Conservation (phyloP, 2,113 vertebrate genomes). For the Circaetus gallicus region DNA sequence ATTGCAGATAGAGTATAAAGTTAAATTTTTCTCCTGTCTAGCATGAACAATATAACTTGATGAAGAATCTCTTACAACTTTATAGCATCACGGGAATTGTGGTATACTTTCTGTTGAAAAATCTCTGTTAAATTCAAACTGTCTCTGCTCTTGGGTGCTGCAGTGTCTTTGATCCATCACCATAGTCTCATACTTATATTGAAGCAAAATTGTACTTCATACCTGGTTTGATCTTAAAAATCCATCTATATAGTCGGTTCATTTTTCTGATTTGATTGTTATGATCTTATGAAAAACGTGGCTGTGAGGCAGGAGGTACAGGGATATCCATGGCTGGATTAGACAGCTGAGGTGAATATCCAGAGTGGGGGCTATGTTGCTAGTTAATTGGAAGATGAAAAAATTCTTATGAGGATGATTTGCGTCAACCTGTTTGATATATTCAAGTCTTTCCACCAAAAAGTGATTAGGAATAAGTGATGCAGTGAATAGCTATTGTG, state of each 20-base stretch:
- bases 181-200: background rate
- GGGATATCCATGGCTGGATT: background rate
- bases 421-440: background rate
- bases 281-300: background rate
- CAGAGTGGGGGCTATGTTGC: background rate
- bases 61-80: background rate
- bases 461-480: background rate
- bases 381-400: background rate
- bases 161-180: background rate
- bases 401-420: background rate
- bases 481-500: background rate
- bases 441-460: background rate
- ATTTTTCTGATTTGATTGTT: slow-evolving; percentile 34
- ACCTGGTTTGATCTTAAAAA: slow-evolving; percentile 45
- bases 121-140: background rate
- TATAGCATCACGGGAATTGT: background rate
- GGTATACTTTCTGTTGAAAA: slow-evolving; percentile 4
- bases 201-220: slow-evolving; percentile 40
- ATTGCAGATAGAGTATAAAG: background rate
- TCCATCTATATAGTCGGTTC: background rate
- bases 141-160: background rate
- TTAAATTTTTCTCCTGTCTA: background rate
- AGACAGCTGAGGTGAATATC: background rate
- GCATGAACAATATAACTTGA: background rate
- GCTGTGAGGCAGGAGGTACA: background rate